Conservation (phyloP, 1,140 invertebrate species). For the Cylas formicarius region DNA sequence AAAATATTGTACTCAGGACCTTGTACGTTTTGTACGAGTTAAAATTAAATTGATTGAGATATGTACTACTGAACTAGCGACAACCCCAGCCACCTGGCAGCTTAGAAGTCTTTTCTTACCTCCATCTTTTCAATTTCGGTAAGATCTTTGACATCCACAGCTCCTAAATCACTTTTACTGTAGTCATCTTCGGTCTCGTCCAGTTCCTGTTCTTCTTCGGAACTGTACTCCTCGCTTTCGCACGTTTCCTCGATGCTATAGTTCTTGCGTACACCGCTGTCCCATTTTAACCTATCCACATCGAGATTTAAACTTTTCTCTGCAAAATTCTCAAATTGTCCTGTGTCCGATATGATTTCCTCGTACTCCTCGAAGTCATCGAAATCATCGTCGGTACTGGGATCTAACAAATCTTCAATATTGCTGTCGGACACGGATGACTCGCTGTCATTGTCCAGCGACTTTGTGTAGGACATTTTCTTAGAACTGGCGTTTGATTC, state of each 20-base stretch:
- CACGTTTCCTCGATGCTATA: constrained; percentile 35
- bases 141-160: constrained; percentile 27
- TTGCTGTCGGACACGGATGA: constrained; percentile 43
- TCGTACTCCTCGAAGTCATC: constrained; percentile 42
- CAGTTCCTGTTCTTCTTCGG: constrained; percentile 28
- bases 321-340: constrained; percentile 30
- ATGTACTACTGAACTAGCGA: too few relatives aligned
- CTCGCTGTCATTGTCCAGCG: constrained; percentile 44
- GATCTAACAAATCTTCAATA: constrained; percentile 39
- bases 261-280: constrained; percentile 11
- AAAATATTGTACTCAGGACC: too few relatives aligned
- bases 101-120: too few relatives aligned
- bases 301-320: constrained; percentile 22
- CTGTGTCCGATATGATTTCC: constrained; percentile 24
- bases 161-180: constrained; percentile 23
- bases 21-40: too few relatives aligned
- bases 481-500: constrained; percentile 40
- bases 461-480: constrained; percentile 40
- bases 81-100: too few relatives aligned
- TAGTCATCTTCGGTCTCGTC: constrained; percentile 28
- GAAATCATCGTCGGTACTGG: constrained; percentile 39
- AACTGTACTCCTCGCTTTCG: constrained; percentile 31
- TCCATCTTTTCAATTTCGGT: constrained; percentile 37
- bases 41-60: too few relatives aligned
- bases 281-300: constrained; percentile 3